Evolutionary conservation across 2,888 invertebrate species (phyloP), one percentile per base, ranked within the genome.

Genomic region (Drosophila tripunctata): DNA sequence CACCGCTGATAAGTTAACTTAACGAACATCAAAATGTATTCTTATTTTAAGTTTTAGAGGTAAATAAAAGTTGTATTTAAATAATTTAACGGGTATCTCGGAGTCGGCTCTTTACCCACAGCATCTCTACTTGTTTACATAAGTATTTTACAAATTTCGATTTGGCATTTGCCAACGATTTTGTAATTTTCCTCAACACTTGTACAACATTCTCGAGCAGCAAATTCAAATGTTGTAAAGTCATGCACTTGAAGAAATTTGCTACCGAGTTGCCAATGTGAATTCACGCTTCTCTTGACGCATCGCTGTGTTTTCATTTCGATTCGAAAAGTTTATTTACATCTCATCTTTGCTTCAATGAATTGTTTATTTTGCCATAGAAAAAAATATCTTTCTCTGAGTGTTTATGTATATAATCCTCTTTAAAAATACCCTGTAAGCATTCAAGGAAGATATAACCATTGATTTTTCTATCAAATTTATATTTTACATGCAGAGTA

Each of bases 401-500:
- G 24, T 48, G 47, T 48, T 15, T 15, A 4, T 15, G 14, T 24
- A 24, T 48, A n/a, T 36, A 36, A 50, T 36, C 36, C 24, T 36
- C 36, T 27, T 50, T 17, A 17, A n/a, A 35, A n/a, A 35, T 35
- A 22, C 15, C 22, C 14, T 35, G 22, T 35, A 24, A 6, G 0
- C 15, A 22, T 12, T 24, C 3, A 15, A 48, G n/a, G 6, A 7
- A 7, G 10, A 12, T 12, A n/a, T 22, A 6, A 3, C n/a, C n/a
- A n/a, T n/a, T n/a, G n/a, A n/a, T n/a, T n/a, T n/a, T 10, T 33
- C 4, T 35, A 5, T 6, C 10, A 33, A 14, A 15, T 10, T 10
- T 17, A 8, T 17, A 36, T 7, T 1, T 2, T n/a, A 21, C 5
- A 10, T n/a, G n/a, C n/a, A n/a, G n/a, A 19, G 21, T 38, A 21